Conservation (phyloP, 1,140 invertebrate genomes). For the Chrysomallon squamiferum region DNA sequence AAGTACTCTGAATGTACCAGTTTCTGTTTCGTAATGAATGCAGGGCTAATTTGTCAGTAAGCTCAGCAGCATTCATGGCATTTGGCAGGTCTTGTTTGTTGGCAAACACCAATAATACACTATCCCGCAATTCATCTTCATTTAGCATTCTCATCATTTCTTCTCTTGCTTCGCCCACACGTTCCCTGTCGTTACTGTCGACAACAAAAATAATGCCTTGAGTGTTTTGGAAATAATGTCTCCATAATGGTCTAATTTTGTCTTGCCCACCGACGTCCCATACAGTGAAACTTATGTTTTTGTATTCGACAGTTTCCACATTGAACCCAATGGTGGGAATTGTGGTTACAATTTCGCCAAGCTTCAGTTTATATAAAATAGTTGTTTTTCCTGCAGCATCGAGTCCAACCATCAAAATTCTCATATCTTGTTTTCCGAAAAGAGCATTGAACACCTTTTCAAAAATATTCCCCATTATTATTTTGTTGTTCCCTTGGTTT, state of each 20-base stretch:
- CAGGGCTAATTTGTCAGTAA: constrained; percentile 96
- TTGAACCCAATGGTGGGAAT: constrained; percentile 97
- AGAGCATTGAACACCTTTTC: constrained; percentile 24
- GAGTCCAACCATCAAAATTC: constrained; percentile 70
- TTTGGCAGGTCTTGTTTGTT: constrained; percentile 99
- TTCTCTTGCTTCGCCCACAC: constrained; percentile 92
- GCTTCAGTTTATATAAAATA: constrained; percentile 94
- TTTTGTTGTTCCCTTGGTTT: not conserved
- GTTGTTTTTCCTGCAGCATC: constrained; percentile 98
- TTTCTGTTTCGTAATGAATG: constrained; percentile 91
- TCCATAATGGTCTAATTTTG: constrained; percentile 76
- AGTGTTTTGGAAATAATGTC: constrained; percentile 98
- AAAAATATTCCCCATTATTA: constrained; percentile 25
- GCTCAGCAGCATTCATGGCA: constrained; percentile 97
- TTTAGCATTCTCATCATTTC: constrained; percentile 92
- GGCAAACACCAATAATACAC: constrained; percentile 95
- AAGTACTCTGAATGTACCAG: constrained; percentile 98
- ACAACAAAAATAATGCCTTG: constrained; percentile 95
- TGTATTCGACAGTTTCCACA: constrained; percentile 95
- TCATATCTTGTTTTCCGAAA: constrained; percentile 48
- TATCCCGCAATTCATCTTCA: constrained; percentile 97
- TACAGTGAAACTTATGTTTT: constrained; percentile 90
- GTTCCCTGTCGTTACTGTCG: constrained; percentile 95
- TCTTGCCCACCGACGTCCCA: constrained; percentile 86
- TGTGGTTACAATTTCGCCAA: constrained; percentile 96